phyloP scores from a whole-genome alignment of 1,140 invertebrate species.

The Euwallacea similis region DNA sequence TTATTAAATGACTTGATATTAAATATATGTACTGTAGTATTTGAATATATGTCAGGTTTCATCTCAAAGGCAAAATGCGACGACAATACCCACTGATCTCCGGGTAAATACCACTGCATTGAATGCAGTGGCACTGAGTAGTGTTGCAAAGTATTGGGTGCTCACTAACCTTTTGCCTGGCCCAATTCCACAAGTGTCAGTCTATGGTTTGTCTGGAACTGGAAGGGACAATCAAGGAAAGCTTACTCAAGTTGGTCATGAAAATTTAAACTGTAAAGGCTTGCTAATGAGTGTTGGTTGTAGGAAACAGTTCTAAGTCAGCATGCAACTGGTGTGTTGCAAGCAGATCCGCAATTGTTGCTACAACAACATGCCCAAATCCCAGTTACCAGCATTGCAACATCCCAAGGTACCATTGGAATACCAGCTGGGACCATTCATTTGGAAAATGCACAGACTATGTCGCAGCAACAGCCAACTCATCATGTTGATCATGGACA shows the following conservation, averaged over 20 bases:
- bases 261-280: not conserved
- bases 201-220: conserved; percentile 61
- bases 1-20: too few species aligned
- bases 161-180: conserved; percentile 67
- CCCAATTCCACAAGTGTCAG: conserved; percentile 65
- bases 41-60: not conserved
- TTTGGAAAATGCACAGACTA: conserved; percentile 50
- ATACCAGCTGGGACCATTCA: conserved; percentile 52
- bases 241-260: conserved; percentile 57
- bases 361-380: conserved; percentile 52
- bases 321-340: conserved; percentile 48
- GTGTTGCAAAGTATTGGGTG: conserved; percentile 69
- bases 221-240: conserved; percentile 61
- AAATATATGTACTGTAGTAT: too few species aligned
- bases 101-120: conserved; percentile 63
- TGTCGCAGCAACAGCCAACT: conserved; percentile 47
- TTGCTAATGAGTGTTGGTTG: not conserved
- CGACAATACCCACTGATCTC: conserved; percentile 60
- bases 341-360: conserved; percentile 49
- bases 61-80: conserved; percentile 43
- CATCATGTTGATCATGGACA: conserved; percentile 43
- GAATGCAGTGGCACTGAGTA: conserved; percentile 62
- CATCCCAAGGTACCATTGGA: conserved; percentile 51
- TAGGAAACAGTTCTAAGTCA: conserved; percentile 51
- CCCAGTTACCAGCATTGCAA: conserved; percentile 48